These are phyloP conservation scores for Delichon dasypus DNA, from an alignment of 2,797 vertebrate species.

Conservation along the genomic window DNA sequence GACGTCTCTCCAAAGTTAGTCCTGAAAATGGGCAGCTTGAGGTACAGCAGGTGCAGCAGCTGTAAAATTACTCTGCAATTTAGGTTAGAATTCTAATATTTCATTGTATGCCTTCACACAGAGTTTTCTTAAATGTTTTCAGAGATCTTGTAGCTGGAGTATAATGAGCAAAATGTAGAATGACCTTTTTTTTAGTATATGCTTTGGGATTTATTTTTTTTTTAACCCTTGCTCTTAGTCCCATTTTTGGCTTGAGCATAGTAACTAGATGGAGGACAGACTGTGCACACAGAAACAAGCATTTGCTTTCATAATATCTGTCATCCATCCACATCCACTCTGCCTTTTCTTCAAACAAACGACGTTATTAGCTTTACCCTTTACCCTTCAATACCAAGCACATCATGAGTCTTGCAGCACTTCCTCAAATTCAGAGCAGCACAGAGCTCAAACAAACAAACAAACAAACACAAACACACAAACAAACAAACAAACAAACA, in stretches of 20 bases:
- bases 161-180: background rate
- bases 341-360: background rate
- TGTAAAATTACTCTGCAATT: background rate
- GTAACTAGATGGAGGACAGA: background rate
- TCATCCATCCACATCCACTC: background rate
- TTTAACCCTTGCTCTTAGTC: background rate
- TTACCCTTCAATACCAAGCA: background rate
- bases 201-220: background rate
- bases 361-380: background rate
- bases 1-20: background rate
- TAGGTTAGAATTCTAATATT: background rate
- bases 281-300: background rate
- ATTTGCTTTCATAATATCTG: background rate
- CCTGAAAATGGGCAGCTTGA: background rate
- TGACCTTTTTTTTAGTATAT: background rate
- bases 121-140: background rate
- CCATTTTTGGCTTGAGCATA: background rate
- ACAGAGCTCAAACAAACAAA: background rate
- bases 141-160: background rate
- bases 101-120: background rate
- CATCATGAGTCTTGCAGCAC: background rate
- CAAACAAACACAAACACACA: background rate
- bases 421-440: background rate
- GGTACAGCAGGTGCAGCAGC: background rate
- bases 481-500: background rate